Conservation (phyloP, 2,797 vertebrate genomes). For the Acipenser transmontanus region DNA sequence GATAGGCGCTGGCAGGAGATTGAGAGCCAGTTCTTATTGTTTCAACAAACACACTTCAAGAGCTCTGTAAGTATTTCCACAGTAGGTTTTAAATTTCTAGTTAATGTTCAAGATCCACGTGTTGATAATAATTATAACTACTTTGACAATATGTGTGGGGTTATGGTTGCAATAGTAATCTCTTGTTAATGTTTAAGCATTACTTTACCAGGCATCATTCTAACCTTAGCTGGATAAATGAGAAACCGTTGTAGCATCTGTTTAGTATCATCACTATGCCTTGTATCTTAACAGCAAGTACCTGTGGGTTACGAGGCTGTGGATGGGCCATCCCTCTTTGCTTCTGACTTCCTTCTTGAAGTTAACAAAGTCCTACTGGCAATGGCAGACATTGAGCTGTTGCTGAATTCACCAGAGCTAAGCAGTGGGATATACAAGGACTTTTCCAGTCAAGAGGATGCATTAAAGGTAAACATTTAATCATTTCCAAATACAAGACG, state of each 20-base stretch:
- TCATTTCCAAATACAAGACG: background rate
- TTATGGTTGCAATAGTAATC: no score
- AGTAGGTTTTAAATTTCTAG: no score
- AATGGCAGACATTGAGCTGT: slow-evolving; percentile 80
- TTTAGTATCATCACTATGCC: no score
- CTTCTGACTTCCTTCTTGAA: slow-evolving; percentile 78
- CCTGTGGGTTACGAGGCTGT: slow-evolving; percentile 2
- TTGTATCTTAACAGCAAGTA: background rate
- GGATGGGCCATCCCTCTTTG: slow-evolving; percentile 40
- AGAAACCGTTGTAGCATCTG: no score
- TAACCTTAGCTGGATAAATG: no score
- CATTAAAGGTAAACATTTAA: slow-evolving; percentile 65
- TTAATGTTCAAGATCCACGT: no score
- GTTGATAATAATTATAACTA: no score
- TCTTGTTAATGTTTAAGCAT: no score
- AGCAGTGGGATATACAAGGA: slow-evolving; percentile 75
- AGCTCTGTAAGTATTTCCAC: slow-evolving; percentile 1
- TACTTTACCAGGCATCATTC: no score
- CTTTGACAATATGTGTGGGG: no score
- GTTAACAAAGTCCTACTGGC: slow-evolving; percentile 84
- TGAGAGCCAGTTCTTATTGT: slow-evolving; percentile 13
- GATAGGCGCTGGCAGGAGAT: slow-evolving; percentile 10
- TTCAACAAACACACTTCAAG: background rate
- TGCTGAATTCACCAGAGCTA: slow-evolving; percentile 81
- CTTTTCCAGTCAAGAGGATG: slow-evolving; percentile 84